Evolutionary conservation across 2,888 invertebrate genomes (phyloP).

Genomic region (Coelinius sp.): DNA sequence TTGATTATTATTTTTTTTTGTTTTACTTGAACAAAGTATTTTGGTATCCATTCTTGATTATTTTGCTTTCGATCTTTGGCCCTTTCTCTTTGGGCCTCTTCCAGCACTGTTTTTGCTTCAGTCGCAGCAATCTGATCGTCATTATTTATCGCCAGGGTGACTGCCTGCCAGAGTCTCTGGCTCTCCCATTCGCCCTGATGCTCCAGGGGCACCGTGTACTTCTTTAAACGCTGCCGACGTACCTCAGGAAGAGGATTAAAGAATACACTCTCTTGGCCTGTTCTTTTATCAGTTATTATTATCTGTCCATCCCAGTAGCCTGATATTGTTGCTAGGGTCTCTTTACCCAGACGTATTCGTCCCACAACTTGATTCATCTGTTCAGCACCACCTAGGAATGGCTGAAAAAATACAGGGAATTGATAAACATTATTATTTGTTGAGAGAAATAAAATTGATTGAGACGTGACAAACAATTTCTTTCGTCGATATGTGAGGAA

Average conservation of each 20-base stretch:
- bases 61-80: conserved; percentile 80
- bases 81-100: conserved; percentile 86
- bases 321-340: conserved; percentile 86
- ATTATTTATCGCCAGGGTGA: conserved; percentile 85
- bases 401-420: conserved; percentile 72
- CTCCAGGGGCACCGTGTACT: conserved; percentile 85
- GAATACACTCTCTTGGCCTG: conserved; percentile 79
- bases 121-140: conserved; percentile 91
- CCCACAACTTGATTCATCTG: conserved; percentile 88
- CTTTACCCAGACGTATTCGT: conserved; percentile 88
- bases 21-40: conserved; percentile 78
- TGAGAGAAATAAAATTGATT: too few species aligned
- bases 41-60: conserved; percentile 81
- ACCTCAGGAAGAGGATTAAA: conserved; percentile 82
- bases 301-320: conserved; percentile 96
- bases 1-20: too few species aligned
- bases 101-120: conserved; percentile 90
- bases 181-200: conserved; percentile 87
- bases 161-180: conserved; percentile 88
- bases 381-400: conserved; percentile 90
- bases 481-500: too few species aligned
- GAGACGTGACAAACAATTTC: too few species aligned
- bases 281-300: conserved; percentile 84
- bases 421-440: too few species aligned
- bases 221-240: conserved; percentile 80